phyloP scores from a whole-genome alignment of 2,888 invertebrate species.

The Melipona bicolor region DNA sequence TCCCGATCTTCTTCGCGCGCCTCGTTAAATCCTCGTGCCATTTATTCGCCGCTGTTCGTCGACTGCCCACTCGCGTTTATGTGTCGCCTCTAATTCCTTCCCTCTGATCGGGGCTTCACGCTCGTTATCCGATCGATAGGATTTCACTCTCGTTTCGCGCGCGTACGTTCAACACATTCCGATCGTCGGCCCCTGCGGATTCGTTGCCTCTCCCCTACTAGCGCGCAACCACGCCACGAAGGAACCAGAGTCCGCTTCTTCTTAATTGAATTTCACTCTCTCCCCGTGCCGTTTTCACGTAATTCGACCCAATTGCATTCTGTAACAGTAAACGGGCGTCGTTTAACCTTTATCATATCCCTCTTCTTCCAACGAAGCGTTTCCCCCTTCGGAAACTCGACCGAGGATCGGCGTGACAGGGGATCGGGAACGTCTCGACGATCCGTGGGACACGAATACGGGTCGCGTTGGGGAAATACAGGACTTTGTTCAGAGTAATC shows the following conservation, averaged over 20 bases:
- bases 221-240: neutral
- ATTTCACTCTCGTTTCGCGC: slow-evolving; percentile 56
- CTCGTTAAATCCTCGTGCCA: slow-evolving; percentile 7
- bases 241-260: slow-evolving; percentile 51
- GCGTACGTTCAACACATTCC: slow-evolving; percentile 3
- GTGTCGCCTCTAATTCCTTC: slow-evolving; percentile 46
- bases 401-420: neutral
- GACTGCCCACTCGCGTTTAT: neutral
- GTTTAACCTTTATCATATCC: slow-evolving; percentile 41
- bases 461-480: neutral
- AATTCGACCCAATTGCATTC: slow-evolving; percentile 67
- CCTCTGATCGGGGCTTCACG: slow-evolving; percentile 49
- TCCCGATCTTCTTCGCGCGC: slow-evolving; percentile 29
- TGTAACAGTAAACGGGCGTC: slow-evolving; percentile 34
- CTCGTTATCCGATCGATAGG: slow-evolving; percentile 49
- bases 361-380: slow-evolving; percentile 4
- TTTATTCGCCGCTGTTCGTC: neutral
- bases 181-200: slow-evolving; percentile 29
- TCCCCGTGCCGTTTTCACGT: slow-evolving; percentile 55
- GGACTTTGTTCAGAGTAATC: neutral
- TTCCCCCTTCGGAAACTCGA: slow-evolving; percentile 1
- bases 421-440: neutral
- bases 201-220: slow-evolving; percentile 21
- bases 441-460: neutral
- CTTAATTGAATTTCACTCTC: slow-evolving; percentile 68